Conservation (phyloP, 2,797 vertebrate genomes). For the Merluccius polli region DNA sequence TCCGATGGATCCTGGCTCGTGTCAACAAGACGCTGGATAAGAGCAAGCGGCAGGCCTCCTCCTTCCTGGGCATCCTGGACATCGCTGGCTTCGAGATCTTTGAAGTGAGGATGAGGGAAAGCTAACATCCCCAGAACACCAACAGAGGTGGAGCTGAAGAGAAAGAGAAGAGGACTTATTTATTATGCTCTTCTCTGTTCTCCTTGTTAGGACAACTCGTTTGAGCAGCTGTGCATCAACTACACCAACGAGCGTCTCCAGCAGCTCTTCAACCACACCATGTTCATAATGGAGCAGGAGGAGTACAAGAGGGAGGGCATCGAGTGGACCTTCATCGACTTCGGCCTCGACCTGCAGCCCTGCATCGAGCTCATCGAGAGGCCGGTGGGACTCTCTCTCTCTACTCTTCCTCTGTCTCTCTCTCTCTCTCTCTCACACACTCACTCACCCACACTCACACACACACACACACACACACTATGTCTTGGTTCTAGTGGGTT, state of each 20-base stretch:
- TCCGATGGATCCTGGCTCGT: conserved; percentile 87
- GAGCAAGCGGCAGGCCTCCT: conserved; percentile 90
- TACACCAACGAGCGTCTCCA: conserved; percentile 94
- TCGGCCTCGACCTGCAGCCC: conserved; percentile 77
- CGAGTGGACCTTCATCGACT: conserved; percentile 96
- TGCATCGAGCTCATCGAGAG: conserved; percentile 85
- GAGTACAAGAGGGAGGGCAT: conserved; percentile 94
- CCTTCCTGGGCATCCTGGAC: conserved; percentile 95
- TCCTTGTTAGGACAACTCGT: conserved; percentile 82
- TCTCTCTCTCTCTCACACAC: no score
- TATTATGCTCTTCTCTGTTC: not conserved
- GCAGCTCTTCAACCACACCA: conserved; percentile 96
- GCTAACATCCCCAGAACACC: not conserved
- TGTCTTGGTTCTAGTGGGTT: not conserved
- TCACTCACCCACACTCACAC: no score
- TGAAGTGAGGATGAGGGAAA: conserved; percentile 69
- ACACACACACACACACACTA: no score
- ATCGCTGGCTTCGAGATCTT: conserved; percentile 99
- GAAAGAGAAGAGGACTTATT: not conserved
- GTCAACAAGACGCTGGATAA: conserved; percentile 96
- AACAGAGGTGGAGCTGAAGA: not conserved
- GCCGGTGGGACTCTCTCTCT: conserved; percentile 58
- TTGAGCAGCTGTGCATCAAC: conserved; percentile 93
- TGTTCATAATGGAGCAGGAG: conserved; percentile 93
- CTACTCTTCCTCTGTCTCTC: no score